phyloP scores from a whole-genome alignment of 2,797 vertebrate genomes.

The Calcarius lapponicus region DNA sequence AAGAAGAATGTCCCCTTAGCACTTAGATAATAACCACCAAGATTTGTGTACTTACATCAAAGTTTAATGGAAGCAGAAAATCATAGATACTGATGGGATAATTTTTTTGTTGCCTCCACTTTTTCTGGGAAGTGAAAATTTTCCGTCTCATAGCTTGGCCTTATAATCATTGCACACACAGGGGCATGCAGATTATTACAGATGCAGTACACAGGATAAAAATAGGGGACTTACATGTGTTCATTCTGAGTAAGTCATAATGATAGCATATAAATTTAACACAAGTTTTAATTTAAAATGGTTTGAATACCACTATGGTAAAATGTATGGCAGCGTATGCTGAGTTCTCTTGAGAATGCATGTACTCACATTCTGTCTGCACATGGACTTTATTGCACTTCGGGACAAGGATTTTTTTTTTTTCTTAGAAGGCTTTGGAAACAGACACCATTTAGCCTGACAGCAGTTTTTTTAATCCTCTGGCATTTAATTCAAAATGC shows the following conservation, averaged over 20 bases:
- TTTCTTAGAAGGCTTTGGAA: slow-evolving; percentile 19
- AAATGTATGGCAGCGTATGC: not conserved
- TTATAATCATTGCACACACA: not conserved
- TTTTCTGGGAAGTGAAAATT: not conserved
- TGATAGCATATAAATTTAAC: not conserved
- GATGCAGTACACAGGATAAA: slow-evolving; percentile 4
- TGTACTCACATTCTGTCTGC: not conserved
- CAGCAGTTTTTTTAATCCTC: not conserved
- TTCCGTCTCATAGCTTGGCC: not conserved
- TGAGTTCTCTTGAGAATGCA: not conserved
- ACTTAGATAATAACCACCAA: not conserved
- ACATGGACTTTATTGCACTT: not conserved
- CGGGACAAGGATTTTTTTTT: not conserved
- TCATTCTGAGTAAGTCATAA: not conserved
- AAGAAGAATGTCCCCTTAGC: not conserved
- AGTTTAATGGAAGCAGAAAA: not conserved
- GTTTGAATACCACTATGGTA: not conserved
- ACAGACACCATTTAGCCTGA: not conserved
- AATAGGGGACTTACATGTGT: not conserved
- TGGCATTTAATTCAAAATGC: not conserved
- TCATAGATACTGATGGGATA: not conserved
- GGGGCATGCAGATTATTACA: not conserved
- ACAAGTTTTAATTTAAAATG: slow-evolving; percentile 17
- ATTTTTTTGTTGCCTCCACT: not conserved
- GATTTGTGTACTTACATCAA: not conserved